Conservation (phyloP, 2,888 invertebrate species). For the Punctoribates punctum region DNA sequence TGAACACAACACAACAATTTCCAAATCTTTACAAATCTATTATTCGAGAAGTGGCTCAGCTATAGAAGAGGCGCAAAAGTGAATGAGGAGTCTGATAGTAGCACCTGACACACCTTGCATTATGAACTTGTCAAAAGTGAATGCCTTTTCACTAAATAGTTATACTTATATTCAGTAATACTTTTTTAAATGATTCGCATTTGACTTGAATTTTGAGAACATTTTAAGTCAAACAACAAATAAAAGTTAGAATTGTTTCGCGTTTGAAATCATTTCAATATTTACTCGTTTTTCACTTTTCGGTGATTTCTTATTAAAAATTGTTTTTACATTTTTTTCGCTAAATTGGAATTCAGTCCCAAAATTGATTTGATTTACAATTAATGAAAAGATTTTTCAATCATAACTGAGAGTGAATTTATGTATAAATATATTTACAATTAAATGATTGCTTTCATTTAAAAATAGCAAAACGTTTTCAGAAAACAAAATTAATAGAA, state of each 20-base stretch:
- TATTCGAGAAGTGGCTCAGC: neutral
- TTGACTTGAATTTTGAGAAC: neutral
- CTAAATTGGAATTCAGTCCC: neutral
- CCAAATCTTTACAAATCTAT: slow-evolving; percentile 18
- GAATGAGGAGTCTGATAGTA: neutral
- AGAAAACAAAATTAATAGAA: neutral
- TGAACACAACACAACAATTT: neutral
- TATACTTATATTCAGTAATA: slow-evolving; percentile 18
- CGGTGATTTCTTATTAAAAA: neutral
- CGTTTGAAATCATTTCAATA: too few relatives aligned
- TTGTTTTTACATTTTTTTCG: neutral
- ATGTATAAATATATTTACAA: slow-evolving; percentile 34
- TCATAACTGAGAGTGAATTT: neutral
- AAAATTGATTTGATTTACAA: neutral
- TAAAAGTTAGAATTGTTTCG: too few relatives aligned
- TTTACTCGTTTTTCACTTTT: too few relatives aligned
- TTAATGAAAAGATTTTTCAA: neutral
- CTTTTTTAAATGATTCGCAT: neutral
- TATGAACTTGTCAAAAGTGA: slow-evolving; percentile 24
- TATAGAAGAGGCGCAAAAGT: slow-evolving; percentile 8
- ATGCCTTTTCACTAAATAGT: slow-evolving; percentile 32
- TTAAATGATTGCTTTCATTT: neutral
- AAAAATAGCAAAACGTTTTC: neutral
- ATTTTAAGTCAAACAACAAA: too few relatives aligned
- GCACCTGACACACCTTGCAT: slow-evolving; percentile 31